A percentile compares a stretch with the other conserved stretches of the same genome.
These are phyloP conservation scores for Strix occidentalis DNA, from an alignment of 2,797 vertebrate genomes.

Conservation along the genomic window DNA sequence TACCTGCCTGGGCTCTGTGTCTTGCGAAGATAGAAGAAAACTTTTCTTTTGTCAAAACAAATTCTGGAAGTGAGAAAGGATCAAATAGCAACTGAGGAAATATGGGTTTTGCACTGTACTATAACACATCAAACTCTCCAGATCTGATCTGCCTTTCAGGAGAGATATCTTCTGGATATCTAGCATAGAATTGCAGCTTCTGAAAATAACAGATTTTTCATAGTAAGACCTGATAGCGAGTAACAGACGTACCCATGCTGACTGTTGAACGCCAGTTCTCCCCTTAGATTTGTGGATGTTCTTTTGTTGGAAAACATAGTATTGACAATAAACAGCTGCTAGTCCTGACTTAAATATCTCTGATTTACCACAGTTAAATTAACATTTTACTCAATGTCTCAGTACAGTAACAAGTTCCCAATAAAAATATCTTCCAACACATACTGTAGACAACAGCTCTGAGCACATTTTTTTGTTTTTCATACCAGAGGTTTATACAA, in stretches of 20 bases:
- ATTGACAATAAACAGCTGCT: neutral
- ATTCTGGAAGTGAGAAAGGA: neutral
- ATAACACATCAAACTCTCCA: neutral
- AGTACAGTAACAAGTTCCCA: neutral
- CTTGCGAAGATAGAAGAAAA: neutral
- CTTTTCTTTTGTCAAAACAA: neutral
- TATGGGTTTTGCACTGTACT: neutral
- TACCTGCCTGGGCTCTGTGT: neutral
- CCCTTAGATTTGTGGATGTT: neutral
- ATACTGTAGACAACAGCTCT: neutral
- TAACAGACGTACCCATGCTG: neutral
- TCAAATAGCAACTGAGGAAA: neutral
- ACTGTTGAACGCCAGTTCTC: neutral
- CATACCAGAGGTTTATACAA: conserved; percentile 46
- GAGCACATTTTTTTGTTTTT: conserved; percentile 21
- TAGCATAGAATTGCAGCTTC: neutral
- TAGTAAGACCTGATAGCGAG: neutral
- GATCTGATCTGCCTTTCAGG: neutral
- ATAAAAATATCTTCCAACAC: conserved; percentile 1
- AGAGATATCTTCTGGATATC: neutral
- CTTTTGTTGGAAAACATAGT: neutral
- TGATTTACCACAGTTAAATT: neutral
- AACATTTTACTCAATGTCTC: neutral
- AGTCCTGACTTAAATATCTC: neutral
- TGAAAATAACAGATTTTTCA: neutral